Base-by-base conservation (phyloP, 1,140 invertebrate genomes). In the Antheraea pernyi region DNA sequence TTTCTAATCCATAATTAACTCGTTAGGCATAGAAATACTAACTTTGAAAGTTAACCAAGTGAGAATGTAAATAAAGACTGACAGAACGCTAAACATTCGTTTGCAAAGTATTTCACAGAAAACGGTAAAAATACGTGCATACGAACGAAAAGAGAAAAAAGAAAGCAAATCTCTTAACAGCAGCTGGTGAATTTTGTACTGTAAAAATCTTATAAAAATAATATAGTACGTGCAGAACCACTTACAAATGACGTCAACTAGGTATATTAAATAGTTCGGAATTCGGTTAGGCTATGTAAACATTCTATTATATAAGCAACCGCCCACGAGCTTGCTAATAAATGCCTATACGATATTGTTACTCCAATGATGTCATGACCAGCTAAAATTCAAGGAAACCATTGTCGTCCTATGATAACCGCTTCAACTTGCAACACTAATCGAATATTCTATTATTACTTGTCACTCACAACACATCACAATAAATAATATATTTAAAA, bases 241-340 rank as follows among this genome's bases (percentile, higher is more conserved):
- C 46, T 53, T 53, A 53, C 16, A 53, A 16, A 53, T 53, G 46
- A 53, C 46, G 46, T 53, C 46, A 53, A n/a, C 16, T 53, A 53
- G 46, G 0, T 53, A 13, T 53, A 53, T 53, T 53, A 53, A 53
- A 53, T 16, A 53, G 7, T 53, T 53, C 46, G 46, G 46, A 53
- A 53, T 53, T 53, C 46, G 16, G 46, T 53, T 53, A 53, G 46
- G 46, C 46, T 53, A 53, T 53, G 11, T 53, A 53, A 53, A 53
- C 46, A 53, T 5, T 53, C 6, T 53, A 16, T 53, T 16, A 6
- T 53, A 53, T 53, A 53, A 53, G 46, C 6, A 53, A 53, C 46
- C 46, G 46, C 46, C 46, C 46, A 53, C 46, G 4, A 53, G 46
- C 46, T 53, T 53, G 46, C 46, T 53, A 53, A 53, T 53, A 53